Conservation (phyloP, 2,113 vertebrate genomes). For the Pantherophis guttatus region DNA sequence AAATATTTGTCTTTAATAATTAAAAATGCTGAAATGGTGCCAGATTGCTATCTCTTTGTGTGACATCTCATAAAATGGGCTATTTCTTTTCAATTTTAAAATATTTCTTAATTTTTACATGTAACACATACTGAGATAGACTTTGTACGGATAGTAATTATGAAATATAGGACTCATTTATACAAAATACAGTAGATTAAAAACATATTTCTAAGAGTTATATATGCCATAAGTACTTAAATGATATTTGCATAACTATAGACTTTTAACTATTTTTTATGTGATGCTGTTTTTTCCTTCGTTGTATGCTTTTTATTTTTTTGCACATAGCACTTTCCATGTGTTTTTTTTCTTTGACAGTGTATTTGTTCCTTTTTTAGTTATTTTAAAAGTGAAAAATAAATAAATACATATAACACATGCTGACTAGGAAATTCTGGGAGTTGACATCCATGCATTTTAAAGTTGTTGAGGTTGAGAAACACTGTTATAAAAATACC, state of each 20-base stretch:
- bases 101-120: not conserved
- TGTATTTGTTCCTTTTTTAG: not conserved
- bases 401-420: not conserved
- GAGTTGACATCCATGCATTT: not conserved
- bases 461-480: not conserved
- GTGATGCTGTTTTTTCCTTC: too few species aligned
- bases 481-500: not conserved
- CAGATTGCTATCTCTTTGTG: not conserved
- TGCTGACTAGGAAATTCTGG: not conserved
- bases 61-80: not conserved
- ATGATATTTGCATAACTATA: too few species aligned
- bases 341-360: not conserved
- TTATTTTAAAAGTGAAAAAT: not conserved
- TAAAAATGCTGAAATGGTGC: not conserved
- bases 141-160: too few species aligned
- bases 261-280: too few species aligned
- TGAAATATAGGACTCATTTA: too few species aligned
- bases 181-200: too few species aligned
- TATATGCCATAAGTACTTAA: too few species aligned
- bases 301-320: too few species aligned
- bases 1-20: not conserved
- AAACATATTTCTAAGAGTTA: too few species aligned
- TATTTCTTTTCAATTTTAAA: not conserved
- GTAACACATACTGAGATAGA: not conserved
- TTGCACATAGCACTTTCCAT: not conserved